Base-by-base conservation (phyloP, 2,797 vertebrate species). In the Poecilia wingei region DNA sequence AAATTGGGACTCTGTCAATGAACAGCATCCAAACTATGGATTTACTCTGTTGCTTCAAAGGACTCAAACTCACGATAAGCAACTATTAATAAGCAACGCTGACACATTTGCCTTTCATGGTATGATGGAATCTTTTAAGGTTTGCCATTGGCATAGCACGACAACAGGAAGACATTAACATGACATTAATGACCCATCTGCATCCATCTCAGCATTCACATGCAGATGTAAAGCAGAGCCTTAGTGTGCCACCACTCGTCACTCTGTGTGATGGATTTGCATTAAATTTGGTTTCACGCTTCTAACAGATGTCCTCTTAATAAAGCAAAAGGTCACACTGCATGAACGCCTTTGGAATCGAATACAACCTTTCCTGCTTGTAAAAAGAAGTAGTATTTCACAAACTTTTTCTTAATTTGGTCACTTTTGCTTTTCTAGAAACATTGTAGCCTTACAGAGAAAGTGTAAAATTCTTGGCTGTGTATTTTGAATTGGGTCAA, bases 271-370 rank as follows among this genome's bases (percentile, higher is more conserved):
- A 94, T 92, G 86, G 89, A 92, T 89, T 85, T 89, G 90, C 93
- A 92, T 94, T 89, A 90, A 94, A 93, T 93, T 75, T 88, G 78
- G 82, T 91, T 89, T 90, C 91, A 92, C 83, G 90, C 88, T 84
- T 88, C 61, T 72, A 76, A 75, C 77, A 22, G 77, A 85, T 82
- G 82, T 80, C 75, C 46, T 70, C 18, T 3, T 2, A 36, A 85
- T 72, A 75, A 85, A 78, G 70, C 49, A 25, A 87, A 51, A 89
- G 84, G 89, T 88, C 89, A 87, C 51, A 87, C 51, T 66, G 18
- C 2, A 64, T 49, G 72, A 51, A 53, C 75, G 47, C 51, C 2
- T 47, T 75, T 72, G 47, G 22, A 36, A 25, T 25, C 1, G 14
- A 51, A 51, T 9, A 36, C 39, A 43, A 12, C 10, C 9, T 25